Percentiles rank a stretch among this genome's conserved stretches.
These are phyloP conservation scores for Ammospiza maritima DNA, from an alignment of 2,797 vertebrate genomes.

Conservation along the genomic window DNA sequence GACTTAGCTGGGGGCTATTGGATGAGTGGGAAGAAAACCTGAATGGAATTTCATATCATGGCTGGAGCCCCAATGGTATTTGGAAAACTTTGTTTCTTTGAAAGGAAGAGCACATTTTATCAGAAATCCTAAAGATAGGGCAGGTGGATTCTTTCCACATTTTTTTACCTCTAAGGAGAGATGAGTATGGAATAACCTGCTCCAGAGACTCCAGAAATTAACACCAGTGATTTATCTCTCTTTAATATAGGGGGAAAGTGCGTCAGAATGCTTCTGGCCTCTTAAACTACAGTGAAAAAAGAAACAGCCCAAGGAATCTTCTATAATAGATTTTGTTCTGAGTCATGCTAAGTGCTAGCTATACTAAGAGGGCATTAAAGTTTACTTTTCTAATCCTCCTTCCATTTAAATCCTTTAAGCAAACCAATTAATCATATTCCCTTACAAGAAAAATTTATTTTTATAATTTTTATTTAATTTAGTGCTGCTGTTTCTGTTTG, in stretches of 20 bases:
- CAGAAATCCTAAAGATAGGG: neutral
- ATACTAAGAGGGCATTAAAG: neutral
- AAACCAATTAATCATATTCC: neutral
- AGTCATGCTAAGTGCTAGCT: neutral
- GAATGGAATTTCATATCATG: rapidly evolving
- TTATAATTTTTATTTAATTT: neutral
- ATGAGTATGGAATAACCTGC: neutral
- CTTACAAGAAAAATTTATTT: neutral
- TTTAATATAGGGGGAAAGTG: neutral
- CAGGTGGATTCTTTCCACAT: neutral
- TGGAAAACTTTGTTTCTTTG: neutral
- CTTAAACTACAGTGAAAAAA: neutral
- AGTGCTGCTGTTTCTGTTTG: neutral
- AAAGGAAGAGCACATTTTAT: neutral
- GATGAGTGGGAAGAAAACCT: neutral
- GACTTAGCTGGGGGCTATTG: rapidly evolving
- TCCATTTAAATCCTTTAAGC: neutral
- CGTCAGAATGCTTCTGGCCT: neutral
- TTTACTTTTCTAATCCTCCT: neutral
- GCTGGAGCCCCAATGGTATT: neutral
- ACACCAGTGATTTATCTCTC: neutral
- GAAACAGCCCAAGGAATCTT: neutral
- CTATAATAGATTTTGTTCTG: neutral
- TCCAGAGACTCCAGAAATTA: neutral
- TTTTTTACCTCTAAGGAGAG: neutral